These are phyloP conservation scores for Pristionchus fissidentatus DNA, from an alignment of 2,888 invertebrate genomes.

Conservation along the genomic window DNA sequence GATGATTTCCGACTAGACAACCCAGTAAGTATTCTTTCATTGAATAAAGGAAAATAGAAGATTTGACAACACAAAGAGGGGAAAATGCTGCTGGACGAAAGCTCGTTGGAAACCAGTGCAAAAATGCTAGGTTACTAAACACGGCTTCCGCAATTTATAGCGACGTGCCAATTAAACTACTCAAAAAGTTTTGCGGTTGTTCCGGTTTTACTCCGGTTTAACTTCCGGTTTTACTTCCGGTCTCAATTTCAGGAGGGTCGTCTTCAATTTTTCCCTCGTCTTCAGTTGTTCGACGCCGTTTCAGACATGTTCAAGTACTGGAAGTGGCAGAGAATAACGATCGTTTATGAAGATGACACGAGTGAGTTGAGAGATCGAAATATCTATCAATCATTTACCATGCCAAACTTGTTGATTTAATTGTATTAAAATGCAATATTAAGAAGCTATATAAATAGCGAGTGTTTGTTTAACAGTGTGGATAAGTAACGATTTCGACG, in stretches of 20 bases:
- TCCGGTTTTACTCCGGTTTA: background rate
- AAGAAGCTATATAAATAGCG: no score
- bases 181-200: background rate
- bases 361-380: slow-evolving; percentile 52
- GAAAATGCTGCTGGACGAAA: no score
- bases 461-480: no score
- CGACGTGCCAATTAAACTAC: background rate
- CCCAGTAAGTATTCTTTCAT: background rate
- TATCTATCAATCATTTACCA: background rate
- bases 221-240: background rate
- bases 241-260: slow-evolving; percentile 38
- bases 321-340: slow-evolving; percentile 72
- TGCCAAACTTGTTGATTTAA: background rate
- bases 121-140: no score
- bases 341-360: slow-evolving; percentile 71
- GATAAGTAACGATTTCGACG: no score
- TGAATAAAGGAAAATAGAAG: no score
- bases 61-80: no score
- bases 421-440: no score
- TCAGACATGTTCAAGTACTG: slow-evolving; percentile 71
- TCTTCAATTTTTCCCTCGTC: slow-evolving; percentile 70
- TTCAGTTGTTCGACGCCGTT: slow-evolving; percentile 64
- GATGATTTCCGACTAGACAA: slow-evolving; percentile 62
- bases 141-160: background rate
- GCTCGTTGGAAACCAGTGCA: no score